Evolutionary conservation across 2,113 vertebrate species (phyloP).

Genomic region (Hassar affinis): DNA sequence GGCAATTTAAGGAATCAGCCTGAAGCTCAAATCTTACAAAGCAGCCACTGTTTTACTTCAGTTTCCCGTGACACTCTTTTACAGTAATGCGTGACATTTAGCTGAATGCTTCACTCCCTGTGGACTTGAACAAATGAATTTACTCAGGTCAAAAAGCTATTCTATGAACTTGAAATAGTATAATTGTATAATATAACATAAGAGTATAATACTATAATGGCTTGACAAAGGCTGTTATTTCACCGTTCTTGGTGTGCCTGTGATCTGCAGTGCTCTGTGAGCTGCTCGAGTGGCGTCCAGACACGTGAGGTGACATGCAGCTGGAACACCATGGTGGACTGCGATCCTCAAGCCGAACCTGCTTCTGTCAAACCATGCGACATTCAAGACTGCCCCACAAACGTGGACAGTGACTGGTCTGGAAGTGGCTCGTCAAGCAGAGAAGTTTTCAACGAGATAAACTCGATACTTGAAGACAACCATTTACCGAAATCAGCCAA

Average conservation of each 20-base stretch:
- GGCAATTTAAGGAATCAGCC: slow-evolving; percentile 1
- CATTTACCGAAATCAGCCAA: slow-evolving; percentile 44
- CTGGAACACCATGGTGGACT: slow-evolving; percentile 67
- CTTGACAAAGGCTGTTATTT: background rate
- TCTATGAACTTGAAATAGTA: background rate
- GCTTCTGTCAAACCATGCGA: slow-evolving; percentile 58
- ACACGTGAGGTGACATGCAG: slow-evolving; percentile 76
- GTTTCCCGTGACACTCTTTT: background rate
- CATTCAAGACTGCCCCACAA: slow-evolving; percentile 64
- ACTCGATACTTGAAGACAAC: slow-evolving; percentile 65
- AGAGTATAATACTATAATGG: no score
- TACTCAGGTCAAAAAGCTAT: background rate
- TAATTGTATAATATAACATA: no score
- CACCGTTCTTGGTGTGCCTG: background rate
- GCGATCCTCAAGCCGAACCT: slow-evolving; percentile 74
- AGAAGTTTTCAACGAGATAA: slow-evolving; percentile 83
- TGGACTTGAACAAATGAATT: background rate
- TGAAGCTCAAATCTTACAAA: slow-evolving; percentile 8
- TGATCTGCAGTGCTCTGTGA: slow-evolving; percentile 80
- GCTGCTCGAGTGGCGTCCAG: slow-evolving; percentile 77
- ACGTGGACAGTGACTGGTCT: slow-evolving; percentile 75
- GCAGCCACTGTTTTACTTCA: background rate
- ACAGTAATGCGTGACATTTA: background rate
- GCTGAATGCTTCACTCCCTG: background rate
- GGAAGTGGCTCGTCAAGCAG: slow-evolving; percentile 86